Base-by-base conservation (phyloP, 64 coral and sea anemone species). In the Exaiptasia diaphana region DNA sequence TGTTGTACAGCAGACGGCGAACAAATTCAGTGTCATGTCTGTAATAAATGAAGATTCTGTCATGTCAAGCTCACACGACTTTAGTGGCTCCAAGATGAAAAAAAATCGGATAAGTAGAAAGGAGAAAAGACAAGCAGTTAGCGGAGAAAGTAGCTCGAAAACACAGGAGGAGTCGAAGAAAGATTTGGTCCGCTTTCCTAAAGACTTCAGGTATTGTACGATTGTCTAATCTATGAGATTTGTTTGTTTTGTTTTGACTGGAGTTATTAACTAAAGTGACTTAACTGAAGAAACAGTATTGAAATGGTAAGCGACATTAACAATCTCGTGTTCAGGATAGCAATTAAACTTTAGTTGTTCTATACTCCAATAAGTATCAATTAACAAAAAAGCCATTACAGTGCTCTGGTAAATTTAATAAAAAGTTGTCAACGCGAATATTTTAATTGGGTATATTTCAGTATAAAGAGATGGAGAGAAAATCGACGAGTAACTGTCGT, bases 71-170 rank as follows among this genome's bases (percentile, higher is more conserved):
- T 29, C 74, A 11, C 48, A 27, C 4, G 37, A 23, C 17, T 12
- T 25, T 14, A 77, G 29, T 15, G 50, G 43, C 13, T 20, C 44
- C 36, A 82, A 41, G 75, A 74, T 59, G 61, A 67, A 22, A 20
- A 54, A 57, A 20, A 15, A 23, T 36, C 58, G 83, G 11, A 4
- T n/a, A 1, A 94, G 73, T 39, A 21, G 67, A 48, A 94, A 89
- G 30, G 91, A 94, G 40, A 99, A 99, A 30, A 71, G 95, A 27
- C 90, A 93, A 28, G 95, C 95, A 0, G 95, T 99, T 1, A 99
- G 95, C 55, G 95, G 95, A 0, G 95, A 99, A 12, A 93, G 95
- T 33, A 93, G 85, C 40, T 85, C 95, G 2, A 99, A 92, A 50
- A 85, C 85, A 4, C 65, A 92, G 21, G 89, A 99, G 24, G 90